These are phyloP conservation scores for Drosophila kohkoa DNA, from an alignment of 1,140 invertebrate genomes.

Conservation along the genomic window DNA sequence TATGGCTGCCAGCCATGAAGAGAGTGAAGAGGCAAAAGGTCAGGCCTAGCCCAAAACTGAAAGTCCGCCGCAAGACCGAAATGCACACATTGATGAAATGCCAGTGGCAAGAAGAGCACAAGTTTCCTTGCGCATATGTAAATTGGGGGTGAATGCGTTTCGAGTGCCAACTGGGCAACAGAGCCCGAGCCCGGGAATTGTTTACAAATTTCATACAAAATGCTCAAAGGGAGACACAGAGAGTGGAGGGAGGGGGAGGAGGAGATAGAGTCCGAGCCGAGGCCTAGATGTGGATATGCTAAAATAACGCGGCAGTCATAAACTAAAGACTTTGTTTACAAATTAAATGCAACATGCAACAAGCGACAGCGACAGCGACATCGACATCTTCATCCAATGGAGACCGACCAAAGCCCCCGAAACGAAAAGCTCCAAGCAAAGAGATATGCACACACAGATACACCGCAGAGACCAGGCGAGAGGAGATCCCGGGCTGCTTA, in stretches of 20 bases:
- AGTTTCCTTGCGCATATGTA: constrained; percentile 55
- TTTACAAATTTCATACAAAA: constrained; percentile 81
- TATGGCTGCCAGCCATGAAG: constrained; percentile 59
- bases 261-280: not conserved
- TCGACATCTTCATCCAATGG: constrained; percentile 69
- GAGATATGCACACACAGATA: constrained; percentile 49
- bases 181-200: constrained; percentile 53
- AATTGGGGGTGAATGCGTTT: constrained; percentile 64
- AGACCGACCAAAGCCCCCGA: constrained; percentile 1
- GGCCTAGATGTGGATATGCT: constrained; percentile 75
- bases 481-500: constrained; percentile 59
- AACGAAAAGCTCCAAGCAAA: constrained; percentile 19
- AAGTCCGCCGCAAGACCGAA: not conserved
- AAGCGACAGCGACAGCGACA: constrained; percentile 58
- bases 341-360: constrained; percentile 83
- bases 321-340: constrained; percentile 84
- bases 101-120: constrained; percentile 16
- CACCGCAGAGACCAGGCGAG: constrained; percentile 15
- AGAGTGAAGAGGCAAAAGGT: constrained; percentile 55
- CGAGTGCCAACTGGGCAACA: constrained; percentile 27
- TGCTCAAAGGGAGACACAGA: constrained; percentile 35
- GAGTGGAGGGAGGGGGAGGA: not conserved
- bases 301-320: constrained; percentile 80
- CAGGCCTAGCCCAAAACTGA: constrained; percentile 13
- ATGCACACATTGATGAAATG: constrained; percentile 45